Conservation (phyloP, 2,113 vertebrate genomes). For the Pollimyrus isidori region DNA sequence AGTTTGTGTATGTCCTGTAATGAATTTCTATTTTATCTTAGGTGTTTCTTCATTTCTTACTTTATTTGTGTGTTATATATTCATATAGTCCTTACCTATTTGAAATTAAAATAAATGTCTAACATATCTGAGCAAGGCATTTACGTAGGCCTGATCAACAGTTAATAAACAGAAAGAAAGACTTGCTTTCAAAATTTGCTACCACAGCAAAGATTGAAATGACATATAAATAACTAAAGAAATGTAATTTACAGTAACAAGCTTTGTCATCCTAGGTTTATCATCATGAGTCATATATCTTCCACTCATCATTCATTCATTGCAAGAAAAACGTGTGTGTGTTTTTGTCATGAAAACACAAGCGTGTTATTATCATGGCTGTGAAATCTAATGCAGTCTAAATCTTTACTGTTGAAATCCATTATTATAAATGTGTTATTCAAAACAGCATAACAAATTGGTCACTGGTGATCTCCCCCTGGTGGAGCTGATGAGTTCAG, state of each 20-base stretch:
- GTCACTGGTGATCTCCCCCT: background rate
- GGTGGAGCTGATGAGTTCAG: background rate
- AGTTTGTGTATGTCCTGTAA: background rate
- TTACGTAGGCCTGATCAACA: background rate
- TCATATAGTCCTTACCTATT: background rate
- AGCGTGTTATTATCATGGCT: background rate
- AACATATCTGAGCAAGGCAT: background rate
- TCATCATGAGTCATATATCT: background rate
- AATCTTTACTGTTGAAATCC: background rate
- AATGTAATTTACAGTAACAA: background rate
- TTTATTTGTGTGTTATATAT: background rate
- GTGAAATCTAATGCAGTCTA: background rate
- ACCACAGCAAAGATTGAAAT: background rate
- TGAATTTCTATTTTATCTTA: background rate
- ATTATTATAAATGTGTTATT: background rate
- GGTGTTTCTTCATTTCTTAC: background rate
- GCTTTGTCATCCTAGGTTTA: background rate
- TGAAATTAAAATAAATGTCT: background rate
- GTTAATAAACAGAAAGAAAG: background rate
- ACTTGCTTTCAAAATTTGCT: background rate
- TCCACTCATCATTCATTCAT: background rate
- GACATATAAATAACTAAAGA: background rate
- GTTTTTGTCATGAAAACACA: background rate
- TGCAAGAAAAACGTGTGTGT: background rate
- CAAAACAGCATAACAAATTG: background rate